A percentile compares a stretch with the other conserved stretches of the same genome.
Evolutionary conservation across 2,888 invertebrate species (phyloP).

Genomic region (Epinotia demarniana): DNA sequence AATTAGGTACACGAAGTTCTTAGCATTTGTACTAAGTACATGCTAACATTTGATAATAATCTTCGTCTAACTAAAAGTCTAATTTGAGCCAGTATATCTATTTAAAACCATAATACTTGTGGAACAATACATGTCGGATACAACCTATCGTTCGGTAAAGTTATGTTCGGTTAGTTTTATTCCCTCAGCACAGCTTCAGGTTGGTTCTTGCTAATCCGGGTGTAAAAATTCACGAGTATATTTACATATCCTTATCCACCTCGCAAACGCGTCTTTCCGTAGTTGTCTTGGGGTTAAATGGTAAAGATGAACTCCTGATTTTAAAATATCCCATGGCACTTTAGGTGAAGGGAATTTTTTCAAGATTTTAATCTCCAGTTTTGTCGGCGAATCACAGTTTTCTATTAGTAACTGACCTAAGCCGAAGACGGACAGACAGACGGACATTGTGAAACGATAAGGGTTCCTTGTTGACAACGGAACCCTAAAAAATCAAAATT

Average conservation of each 20-base stretch:
- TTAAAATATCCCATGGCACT: not conserved
- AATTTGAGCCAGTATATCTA: not conserved
- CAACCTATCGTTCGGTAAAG: not conserved
- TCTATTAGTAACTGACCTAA: no score
- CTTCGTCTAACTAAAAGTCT: not conserved
- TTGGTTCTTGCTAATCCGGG: not conserved
- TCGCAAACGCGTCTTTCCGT: not conserved
- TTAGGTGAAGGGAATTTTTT: no score
- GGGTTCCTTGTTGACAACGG: no score
- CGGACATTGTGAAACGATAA: no score
- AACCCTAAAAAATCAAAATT: no score
- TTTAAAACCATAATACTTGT: not conserved
- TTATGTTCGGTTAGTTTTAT: not conserved
- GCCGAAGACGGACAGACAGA: no score
- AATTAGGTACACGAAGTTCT: not conserved
- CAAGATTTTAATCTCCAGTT: no score
- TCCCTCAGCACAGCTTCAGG: not conserved
- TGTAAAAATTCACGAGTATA: constrained; percentile 4
- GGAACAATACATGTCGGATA: not conserved
- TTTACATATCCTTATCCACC: not conserved
- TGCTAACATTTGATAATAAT: not conserved
- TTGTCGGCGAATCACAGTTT: no score
- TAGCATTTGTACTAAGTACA: not conserved
- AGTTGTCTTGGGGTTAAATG: not conserved
- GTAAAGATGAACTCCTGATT: not conserved